phyloP scores from a whole-genome alignment of 1,140 invertebrate species.

The Bombyx mandarina region DNA sequence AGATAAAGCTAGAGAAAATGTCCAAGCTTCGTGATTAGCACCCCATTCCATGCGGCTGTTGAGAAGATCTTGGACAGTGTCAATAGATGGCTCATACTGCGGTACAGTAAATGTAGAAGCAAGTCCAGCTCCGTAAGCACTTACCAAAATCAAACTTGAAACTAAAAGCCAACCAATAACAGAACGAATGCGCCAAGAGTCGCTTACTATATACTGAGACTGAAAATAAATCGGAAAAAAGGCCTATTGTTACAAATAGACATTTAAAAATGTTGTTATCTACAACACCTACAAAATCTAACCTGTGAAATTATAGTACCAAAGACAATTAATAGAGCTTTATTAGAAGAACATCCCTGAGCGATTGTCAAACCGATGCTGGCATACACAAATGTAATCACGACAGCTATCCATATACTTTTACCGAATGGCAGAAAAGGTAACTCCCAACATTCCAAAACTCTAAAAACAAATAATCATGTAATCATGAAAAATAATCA shows the following conservation, averaged over 20 bases:
- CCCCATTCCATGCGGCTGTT: conserved; percentile 69
- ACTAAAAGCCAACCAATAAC: conserved; percentile 59
- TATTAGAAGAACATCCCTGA: conserved; percentile 34
- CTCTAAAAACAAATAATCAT: conserved; percentile 24
- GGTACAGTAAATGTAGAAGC: conserved; percentile 72
- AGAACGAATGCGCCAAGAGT: conserved; percentile 42
- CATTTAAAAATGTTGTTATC: background rate
- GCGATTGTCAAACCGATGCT: conserved; percentile 45
- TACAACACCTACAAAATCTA: conserved; percentile 5
- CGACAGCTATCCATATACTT: conserved; percentile 46
- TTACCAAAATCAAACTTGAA: conserved; percentile 62
- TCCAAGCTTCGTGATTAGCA: conserved; percentile 73
- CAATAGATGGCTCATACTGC: conserved; percentile 66
- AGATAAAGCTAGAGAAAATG: conserved; percentile 66
- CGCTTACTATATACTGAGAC: conserved; percentile 29
- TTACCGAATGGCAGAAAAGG: conserved; percentile 51
- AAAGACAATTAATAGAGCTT: conserved; percentile 49
- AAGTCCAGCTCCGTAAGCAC: conserved; percentile 71
- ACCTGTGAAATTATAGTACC: conserved; percentile 64
- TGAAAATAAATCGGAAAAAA: conserved; percentile 13
- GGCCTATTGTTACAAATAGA: background rate
- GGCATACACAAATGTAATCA: conserved; percentile 38
- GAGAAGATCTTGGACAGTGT: conserved; percentile 67
- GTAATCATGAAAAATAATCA: conserved; percentile 4
- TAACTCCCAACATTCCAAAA: conserved; percentile 53